phyloP scores from a whole-genome alignment of 2,113 vertebrate genomes.

The Psammodynastes pulverulentus region DNA sequence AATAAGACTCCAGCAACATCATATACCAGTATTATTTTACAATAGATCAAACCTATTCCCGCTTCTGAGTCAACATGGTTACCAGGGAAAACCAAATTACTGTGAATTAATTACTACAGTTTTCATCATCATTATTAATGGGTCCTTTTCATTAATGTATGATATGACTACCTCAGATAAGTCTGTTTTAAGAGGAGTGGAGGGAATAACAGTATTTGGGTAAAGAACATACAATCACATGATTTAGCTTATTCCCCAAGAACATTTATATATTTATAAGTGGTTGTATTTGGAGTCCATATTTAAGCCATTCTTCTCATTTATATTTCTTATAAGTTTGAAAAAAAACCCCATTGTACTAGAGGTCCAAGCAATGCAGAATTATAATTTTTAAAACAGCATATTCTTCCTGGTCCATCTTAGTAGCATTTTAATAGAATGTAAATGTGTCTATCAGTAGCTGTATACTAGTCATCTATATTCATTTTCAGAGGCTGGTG shows the following conservation, averaged over 20 bases:
- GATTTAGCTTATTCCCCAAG: too few species aligned
- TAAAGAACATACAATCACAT: too few species aligned
- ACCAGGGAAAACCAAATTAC: not conserved
- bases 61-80: conserved; percentile 35
- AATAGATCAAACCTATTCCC: conserved; percentile 21
- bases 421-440: not conserved
- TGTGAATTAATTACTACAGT: not conserved
- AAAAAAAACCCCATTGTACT: not conserved
- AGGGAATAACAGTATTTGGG: too few species aligned
- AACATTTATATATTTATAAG: too few species aligned
- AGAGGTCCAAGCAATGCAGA: not conserved
- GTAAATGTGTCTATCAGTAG: not conserved
- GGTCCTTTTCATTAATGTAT: not conserved
- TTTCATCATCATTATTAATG: too few species aligned
- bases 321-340: not conserved
- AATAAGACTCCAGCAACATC: not conserved
- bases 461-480: not conserved
- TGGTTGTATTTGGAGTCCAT: too few species aligned
- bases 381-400: not conserved
- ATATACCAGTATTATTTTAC: conserved; percentile 26
- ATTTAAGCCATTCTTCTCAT: too few species aligned
- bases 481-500: not conserved
- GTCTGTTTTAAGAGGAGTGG: too few species aligned
- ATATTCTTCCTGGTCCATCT: not conserved
- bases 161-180: too few species aligned